Evolutionary conservation across 64 coral and sea anemone genomes (phyloP), one percentile per base, ranked within the genome.

Genomic region (Montipora cactus): DNA sequence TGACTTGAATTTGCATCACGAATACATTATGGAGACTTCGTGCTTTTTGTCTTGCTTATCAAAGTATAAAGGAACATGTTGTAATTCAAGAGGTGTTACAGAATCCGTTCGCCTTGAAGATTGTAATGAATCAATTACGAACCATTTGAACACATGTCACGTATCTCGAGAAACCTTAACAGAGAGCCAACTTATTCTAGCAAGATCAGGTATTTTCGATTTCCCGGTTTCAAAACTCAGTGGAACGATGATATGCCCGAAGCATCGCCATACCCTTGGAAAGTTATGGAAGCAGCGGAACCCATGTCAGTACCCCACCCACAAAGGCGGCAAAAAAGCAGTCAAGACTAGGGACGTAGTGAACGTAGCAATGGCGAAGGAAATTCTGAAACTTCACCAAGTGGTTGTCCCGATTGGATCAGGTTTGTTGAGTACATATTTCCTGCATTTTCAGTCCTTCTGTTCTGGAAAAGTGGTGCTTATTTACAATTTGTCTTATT

Each of bases 251-350:
- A 89, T 84, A 46, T 84, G 90, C 18, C 90, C 90, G 45, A 92
- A 84, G 74, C 90, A 92, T 75, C 80, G 80, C 21, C 80, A 92
- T 76, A 75, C 67, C 49, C 72, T 92, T 18, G 90, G 90, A 59
- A 83, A 45, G 59, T 64, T 61, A 45, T 92, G 80, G 90, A 80
- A 64, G 61, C 48, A 68, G 70, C 59, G 47, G 47, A 84, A 19
- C 18, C 81, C 90, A 61, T 92, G 90, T 61, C 90, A 92, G 76
- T 92, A 92, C 61, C 90, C 80, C 22, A 66, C 59, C 44, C 90
- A 76, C 47, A 52, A 7, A 16, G 81, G 80, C 37, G 83, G 23
- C 2, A 84, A 62, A 16, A 73, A 68, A 25, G 80, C 80, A 92
- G 18, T 92, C n/a, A 92, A 92, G 80, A 59, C 19, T 22, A 84